A percentile compares a stretch with the other conserved stretches of the same genome.
phyloP scores from a whole-genome alignment of 2,797 vertebrate genomes.

The Propithecus perrieri region DNA sequence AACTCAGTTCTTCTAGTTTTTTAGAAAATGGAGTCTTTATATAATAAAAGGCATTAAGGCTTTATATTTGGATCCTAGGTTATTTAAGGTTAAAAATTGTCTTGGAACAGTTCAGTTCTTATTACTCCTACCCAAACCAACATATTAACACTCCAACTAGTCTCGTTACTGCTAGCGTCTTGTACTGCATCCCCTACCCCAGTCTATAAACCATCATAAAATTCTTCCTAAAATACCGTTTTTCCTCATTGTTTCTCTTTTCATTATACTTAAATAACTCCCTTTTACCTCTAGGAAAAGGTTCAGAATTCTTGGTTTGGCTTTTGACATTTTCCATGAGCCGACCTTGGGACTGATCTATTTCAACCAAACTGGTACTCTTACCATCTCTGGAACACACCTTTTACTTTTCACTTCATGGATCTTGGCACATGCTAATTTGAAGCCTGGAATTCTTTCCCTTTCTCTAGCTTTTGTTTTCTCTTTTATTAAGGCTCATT shows the following conservation, averaged over 20 bases:
- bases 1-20: neutral
- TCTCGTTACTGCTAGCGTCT: neutral
- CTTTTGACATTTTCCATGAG: conserved; percentile 32
- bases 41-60: conserved; percentile 11
- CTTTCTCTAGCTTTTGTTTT: conserved; percentile 19
- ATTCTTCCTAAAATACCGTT: neutral
- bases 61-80: conserved; percentile 15
- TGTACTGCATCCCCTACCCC: neutral
- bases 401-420: neutral
- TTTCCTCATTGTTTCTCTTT: neutral
- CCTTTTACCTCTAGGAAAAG: conserved; percentile 40
- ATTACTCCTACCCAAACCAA: neutral
- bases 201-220: neutral
- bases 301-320: conserved; percentile 29
- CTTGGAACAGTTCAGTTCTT: neutral
- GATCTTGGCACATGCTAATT: neutral
- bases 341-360: neutral
- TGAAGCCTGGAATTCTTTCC: neutral
- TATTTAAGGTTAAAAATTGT: conserved; percentile 37
- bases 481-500: conserved; percentile 25
- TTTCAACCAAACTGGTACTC: neutral
- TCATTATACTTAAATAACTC: neutral
- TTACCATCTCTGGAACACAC: neutral
- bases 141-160: neutral
- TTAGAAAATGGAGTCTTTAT: neutral